phyloP scores from a whole-genome alignment of 2,797 vertebrate genomes.

The Cryptoblepharus egeriae region DNA sequence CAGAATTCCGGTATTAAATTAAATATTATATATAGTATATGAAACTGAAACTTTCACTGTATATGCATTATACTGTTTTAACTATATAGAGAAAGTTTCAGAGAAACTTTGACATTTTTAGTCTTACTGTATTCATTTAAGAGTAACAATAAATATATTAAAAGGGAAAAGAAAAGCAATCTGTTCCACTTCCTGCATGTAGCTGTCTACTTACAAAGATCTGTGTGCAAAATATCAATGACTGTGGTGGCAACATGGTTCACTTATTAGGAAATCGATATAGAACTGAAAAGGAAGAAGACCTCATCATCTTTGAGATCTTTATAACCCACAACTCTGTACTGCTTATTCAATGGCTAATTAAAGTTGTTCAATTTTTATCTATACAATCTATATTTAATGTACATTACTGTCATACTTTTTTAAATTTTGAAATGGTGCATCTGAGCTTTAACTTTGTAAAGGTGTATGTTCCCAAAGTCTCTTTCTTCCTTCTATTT shows the following conservation, averaged over 20 bases:
- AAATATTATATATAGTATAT: no score
- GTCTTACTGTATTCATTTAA: no score
- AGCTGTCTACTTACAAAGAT: background rate
- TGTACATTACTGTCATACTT: background rate
- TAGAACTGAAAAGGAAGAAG: background rate
- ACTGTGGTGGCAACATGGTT: background rate
- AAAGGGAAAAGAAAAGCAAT: background rate
- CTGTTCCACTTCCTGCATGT: background rate
- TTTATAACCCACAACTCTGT: background rate
- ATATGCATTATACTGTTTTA: no score
- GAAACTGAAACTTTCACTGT: no score
- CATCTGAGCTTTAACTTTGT: conserved; percentile 19
- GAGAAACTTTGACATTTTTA: no score
- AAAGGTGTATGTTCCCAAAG: conserved; percentile 19
- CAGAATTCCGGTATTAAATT: no score
- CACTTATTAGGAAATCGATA: background rate
- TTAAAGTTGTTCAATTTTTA: background rate
- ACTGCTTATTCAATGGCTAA: background rate
- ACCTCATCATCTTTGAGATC: background rate
- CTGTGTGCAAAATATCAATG: background rate
- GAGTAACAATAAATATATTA: background rate
- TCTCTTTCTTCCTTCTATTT: conserved; percentile 18
- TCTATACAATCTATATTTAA: conserved; percentile 7
- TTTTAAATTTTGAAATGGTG: conserved; percentile 29
- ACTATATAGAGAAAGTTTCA: no score